phyloP scores from a whole-genome alignment of 2,888 invertebrate species.

The Herminia tarsipennalis region DNA sequence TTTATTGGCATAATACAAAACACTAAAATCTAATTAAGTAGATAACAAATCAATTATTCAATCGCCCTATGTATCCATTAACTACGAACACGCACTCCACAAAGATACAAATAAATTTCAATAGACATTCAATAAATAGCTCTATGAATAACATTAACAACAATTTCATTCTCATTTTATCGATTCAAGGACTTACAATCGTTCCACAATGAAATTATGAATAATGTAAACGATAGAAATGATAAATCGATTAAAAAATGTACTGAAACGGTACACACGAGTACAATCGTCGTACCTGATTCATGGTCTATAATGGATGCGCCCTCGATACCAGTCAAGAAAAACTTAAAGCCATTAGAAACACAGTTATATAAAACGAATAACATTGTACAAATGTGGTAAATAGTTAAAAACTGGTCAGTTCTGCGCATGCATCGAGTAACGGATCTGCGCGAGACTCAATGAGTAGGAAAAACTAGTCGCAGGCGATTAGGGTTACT shows the following conservation, averaged over 20 bases:
- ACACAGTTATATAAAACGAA: slow-evolving; percentile 81
- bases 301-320: slow-evolving; percentile 74
- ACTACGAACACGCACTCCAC: neutral
- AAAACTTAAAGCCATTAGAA: slow-evolving; percentile 78
- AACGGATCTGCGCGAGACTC: slow-evolving; percentile 59
- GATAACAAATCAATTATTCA: neutral
- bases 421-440: slow-evolving; percentile 42
- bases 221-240: slow-evolving; percentile 16
- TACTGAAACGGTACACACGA: slow-evolving; percentile 45
- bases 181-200: slow-evolving; percentile 11
- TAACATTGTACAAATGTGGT: slow-evolving; percentile 63
- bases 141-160: slow-evolving; percentile 11
- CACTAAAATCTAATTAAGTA: neutral
- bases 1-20: no score
- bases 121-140: neutral
- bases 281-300: slow-evolving; percentile 47
- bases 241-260: slow-evolving; percentile 13
- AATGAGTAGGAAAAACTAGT: slow-evolving; percentile 70
- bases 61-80: neutral
- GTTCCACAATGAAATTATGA: slow-evolving; percentile 16
- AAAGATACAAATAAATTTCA: slow-evolving; percentile 4
- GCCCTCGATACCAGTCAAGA: slow-evolving; percentile 62
- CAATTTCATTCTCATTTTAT: slow-evolving; percentile 12
- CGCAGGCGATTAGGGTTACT: slow-evolving; percentile 14
- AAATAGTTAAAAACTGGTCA: slow-evolving; percentile 64